Conservation (phyloP, 2,797 vertebrate species). For the Melanitta fusca region DNA sequence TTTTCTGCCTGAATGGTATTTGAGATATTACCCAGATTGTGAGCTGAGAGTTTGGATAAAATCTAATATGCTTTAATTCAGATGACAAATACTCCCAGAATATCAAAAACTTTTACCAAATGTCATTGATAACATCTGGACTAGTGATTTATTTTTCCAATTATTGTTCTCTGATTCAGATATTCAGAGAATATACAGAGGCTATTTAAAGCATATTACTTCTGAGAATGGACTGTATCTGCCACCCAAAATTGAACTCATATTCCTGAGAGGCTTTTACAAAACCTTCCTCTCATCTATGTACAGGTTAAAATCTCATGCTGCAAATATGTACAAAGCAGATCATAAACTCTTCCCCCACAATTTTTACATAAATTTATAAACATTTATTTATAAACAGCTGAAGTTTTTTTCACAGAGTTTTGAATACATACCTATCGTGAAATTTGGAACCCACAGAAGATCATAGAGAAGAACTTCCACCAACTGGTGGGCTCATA, state of each 20-base stretch:
- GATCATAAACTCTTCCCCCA: not conserved
- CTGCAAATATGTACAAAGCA: slow-evolving; percentile 27
- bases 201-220: slow-evolving; percentile 65
- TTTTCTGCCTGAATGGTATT: not conserved
- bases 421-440: not conserved
- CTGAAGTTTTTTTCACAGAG: not conserved
- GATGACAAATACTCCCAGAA: slow-evolving; percentile 28
- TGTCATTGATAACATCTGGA: slow-evolving; percentile 29
- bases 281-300: slow-evolving; percentile 47
- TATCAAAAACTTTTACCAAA: not conserved
- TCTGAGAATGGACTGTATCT: slow-evolving; percentile 54
- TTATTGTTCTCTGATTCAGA: slow-evolving; percentile 64
- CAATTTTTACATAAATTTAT: not conserved
- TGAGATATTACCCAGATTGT: not conserved
- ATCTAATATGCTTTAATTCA: not conserved
- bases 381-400: not conserved
- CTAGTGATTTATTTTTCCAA: slow-evolving; percentile 62
- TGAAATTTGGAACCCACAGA: not conserved
- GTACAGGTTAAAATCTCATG: slow-evolving; percentile 43
- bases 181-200: slow-evolving; percentile 57
- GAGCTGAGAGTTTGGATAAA: slow-evolving; percentile 2
- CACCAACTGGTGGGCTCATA: not conserved
- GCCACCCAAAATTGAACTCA: slow-evolving; percentile 32
- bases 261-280: not conserved
- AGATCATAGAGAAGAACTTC: not conserved